A percentile compares a stretch with the other conserved stretches of the same genome.
phyloP scores from a whole-genome alignment of 2,888 invertebrate genomes.

The Charanyca ferruginea region DNA sequence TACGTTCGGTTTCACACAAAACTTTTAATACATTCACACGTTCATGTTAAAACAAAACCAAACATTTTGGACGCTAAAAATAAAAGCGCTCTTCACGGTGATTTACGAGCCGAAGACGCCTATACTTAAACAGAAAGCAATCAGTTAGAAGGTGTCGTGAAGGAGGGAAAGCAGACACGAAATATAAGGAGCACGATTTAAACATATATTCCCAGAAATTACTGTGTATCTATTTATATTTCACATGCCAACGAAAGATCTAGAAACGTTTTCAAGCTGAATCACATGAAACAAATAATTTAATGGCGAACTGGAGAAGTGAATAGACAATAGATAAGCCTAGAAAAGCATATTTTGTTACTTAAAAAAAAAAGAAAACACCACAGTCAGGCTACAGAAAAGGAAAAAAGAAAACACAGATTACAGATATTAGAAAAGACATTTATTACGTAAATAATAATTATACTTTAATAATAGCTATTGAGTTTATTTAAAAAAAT shows the following conservation, averaged over 20 bases:
- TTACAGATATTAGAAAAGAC: constrained; percentile 50
- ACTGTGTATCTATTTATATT: neutral
- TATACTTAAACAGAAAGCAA: constrained; percentile 42
- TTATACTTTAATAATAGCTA: constrained; percentile 19
- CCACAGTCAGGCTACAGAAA: constrained; percentile 49
- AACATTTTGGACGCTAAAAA: constrained; percentile 39
- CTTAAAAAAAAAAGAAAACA: constrained; percentile 33
- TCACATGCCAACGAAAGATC: constrained; percentile 8
- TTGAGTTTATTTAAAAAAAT: constrained; percentile 36
- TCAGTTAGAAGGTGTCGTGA: constrained; percentile 38
- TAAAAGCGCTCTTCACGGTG: constrained; percentile 41
- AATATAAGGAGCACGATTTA: constrained; percentile 6
- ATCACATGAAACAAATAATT: constrained; percentile 1
- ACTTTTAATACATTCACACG: constrained; percentile 25
- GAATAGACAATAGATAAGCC: constrained; percentile 22
- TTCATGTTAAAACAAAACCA: constrained; percentile 36
- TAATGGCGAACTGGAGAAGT: neutral
- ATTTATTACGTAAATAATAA: constrained; percentile 59
- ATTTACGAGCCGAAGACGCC: constrained; percentile 44
- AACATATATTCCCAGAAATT: constrained; percentile 3
- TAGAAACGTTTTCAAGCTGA: constrained; percentile 7
- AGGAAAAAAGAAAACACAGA: constrained; percentile 66
- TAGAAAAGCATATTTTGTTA: constrained; percentile 14
- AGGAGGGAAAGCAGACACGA: constrained; percentile 37
- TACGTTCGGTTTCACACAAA: constrained; percentile 52